A percentile compares a stretch with the other conserved stretches of the same genome.
These are phyloP conservation scores for Leptothorax acervorum DNA, from an alignment of 2,888 invertebrate genomes.

Conservation along the genomic window DNA sequence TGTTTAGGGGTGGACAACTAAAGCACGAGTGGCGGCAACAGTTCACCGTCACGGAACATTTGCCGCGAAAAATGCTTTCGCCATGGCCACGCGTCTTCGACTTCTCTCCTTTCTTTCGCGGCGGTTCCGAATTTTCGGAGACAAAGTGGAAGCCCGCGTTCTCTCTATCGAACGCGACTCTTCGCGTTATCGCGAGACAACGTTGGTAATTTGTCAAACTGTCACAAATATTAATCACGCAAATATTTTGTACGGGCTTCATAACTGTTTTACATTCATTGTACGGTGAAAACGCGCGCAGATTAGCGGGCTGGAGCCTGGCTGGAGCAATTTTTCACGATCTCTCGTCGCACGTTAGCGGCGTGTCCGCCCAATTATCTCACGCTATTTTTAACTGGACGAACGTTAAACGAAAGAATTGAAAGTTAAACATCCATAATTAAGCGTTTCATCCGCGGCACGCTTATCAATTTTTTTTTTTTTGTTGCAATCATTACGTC, in stretches of 20 bases:
- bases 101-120: slow-evolving; percentile 68
- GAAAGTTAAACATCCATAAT: slow-evolving; percentile 49
- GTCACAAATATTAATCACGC: slow-evolving; percentile 40
- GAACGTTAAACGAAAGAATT: slow-evolving; percentile 41
- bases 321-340: slow-evolving; percentile 41
- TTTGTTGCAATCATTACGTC: not conserved
- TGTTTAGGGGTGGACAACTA: slow-evolving; percentile 83
- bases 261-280: slow-evolving; percentile 50
- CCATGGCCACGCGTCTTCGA: slow-evolving; percentile 65
- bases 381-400: slow-evolving; percentile 34
- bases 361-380: slow-evolving; percentile 36
- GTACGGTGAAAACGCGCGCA: slow-evolving; percentile 21
- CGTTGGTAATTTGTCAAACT: slow-evolving; percentile 32
- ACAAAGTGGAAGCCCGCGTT: slow-evolving; percentile 35
- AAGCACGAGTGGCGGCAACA: slow-evolving; percentile 68
- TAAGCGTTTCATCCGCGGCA: slow-evolving; percentile 22
- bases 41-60: slow-evolving; percentile 84
- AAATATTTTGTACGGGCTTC: slow-evolving; percentile 15
- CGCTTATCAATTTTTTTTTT: slow-evolving; percentile 23
- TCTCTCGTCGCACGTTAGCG: slow-evolving; percentile 26
- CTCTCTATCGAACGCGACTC: slow-evolving; percentile 1
- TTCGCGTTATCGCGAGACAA: slow-evolving; percentile 9
- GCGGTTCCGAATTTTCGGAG: slow-evolving; percentile 64
- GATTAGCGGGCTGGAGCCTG: slow-evolving; percentile 32
- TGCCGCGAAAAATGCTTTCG: slow-evolving; percentile 75